A percentile compares a stretch with the other conserved stretches of the same genome.
These are phyloP conservation scores for Stratiomys singularior DNA, from an alignment of 2,888 invertebrate genomes.

Conservation along the genomic window DNA sequence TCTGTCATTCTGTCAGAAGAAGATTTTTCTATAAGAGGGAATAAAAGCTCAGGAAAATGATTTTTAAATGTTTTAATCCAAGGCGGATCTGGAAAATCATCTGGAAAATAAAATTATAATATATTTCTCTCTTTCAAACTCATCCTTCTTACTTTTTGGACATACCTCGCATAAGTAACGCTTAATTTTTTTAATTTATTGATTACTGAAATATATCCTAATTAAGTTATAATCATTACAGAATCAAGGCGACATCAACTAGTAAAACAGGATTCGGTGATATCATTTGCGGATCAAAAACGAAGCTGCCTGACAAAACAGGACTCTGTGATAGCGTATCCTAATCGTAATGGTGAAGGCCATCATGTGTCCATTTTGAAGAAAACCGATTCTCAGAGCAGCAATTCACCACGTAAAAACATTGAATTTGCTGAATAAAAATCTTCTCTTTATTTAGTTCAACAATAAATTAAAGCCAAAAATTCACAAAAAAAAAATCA, in stretches of 20 bases:
- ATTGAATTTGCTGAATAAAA: constrained; percentile 63
- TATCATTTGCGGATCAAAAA: constrained; percentile 65
- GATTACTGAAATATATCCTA: too few species aligned
- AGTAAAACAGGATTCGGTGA: constrained; percentile 65
- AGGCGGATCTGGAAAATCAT: too few species aligned
- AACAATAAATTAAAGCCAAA: neutral
- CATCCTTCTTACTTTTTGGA: too few species aligned
- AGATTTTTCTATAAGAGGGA: too few species aligned
- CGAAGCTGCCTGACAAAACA: constrained; percentile 63
- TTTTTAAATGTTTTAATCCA: too few species aligned
- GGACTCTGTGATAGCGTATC: constrained; percentile 63
- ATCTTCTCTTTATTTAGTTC: neutral
- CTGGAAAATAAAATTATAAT: too few species aligned
- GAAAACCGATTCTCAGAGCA: constrained; percentile 64
- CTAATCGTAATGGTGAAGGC: constrained; percentile 62
- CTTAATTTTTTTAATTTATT: too few species aligned
- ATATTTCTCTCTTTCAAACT: too few species aligned
- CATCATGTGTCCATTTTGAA: constrained; percentile 65
- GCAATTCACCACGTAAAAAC: constrained; percentile 62
- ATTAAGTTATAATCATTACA: constrained; percentile 34
- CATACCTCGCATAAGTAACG: too few species aligned
- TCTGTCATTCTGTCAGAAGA: too few species aligned
- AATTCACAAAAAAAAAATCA: neutral
- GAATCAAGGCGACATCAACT: constrained; percentile 64
- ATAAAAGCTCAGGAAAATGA: too few species aligned